Percentiles rank a stretch among this genome's conserved stretches.
Conservation (phyloP, 2,113 vertebrate species). For the Tupaia chinensis region DNA sequence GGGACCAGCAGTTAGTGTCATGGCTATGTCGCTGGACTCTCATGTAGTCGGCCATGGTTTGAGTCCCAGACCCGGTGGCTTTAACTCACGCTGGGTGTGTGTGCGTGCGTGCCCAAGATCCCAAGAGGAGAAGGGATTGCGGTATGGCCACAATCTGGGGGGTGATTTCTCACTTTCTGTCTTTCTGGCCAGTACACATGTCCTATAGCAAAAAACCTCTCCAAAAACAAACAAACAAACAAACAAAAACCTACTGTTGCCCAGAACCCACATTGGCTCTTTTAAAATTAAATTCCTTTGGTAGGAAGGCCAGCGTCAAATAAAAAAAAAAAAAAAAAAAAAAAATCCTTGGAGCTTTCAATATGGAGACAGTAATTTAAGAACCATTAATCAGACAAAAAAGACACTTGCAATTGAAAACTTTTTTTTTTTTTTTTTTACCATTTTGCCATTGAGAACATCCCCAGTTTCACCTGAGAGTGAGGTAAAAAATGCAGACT, state of each 20-base stretch:
- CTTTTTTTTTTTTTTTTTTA: not conserved
- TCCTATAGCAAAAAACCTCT: no score
- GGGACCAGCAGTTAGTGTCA: no score
- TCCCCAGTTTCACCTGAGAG: not conserved
- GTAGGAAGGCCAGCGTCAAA: not conserved
- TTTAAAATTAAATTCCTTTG: constrained; percentile 24
- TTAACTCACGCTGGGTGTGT: no score
- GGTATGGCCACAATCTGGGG: no score
- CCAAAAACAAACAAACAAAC: no score
- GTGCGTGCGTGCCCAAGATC: no score
- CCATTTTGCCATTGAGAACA: not conserved
- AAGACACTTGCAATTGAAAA: constrained; percentile 16
- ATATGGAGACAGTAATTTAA: not conserved
- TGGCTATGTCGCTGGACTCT: no score
- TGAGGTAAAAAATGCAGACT: not conserved
- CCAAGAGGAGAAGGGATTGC: no score
- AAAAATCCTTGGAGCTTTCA: not conserved
- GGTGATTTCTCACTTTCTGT: no score
- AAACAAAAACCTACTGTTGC: not conserved
- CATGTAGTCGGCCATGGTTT: no score
- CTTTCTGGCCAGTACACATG: no score
- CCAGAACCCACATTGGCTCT: not conserved
- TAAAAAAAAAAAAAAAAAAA: not conserved
- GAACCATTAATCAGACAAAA: not conserved
- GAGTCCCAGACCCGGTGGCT: no score